Conservation (phyloP, 2,888 invertebrate species). For the Mythimna lalbum region DNA sequence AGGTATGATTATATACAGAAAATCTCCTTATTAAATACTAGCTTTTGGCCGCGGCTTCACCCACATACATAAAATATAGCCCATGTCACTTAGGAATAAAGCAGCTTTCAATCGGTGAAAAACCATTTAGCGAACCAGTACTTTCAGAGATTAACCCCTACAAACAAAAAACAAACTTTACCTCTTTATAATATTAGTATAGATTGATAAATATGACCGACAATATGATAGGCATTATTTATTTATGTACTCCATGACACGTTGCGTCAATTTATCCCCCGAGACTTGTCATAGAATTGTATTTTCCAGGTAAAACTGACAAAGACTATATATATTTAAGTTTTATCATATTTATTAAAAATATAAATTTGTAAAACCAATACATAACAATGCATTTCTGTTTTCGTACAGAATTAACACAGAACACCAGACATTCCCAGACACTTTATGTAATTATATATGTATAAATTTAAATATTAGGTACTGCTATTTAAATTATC, state of each 20-base stretch:
- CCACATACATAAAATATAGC: too few relatives aligned
- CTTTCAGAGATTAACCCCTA: too few relatives aligned
- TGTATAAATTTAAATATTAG: too few relatives aligned
- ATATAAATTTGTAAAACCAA: background rate
- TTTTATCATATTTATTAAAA: conserved; percentile 2
- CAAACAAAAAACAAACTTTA: too few relatives aligned
- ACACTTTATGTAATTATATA: background rate
- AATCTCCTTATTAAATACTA: background rate
- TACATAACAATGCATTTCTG: conserved; percentile 27
- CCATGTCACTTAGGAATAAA: too few relatives aligned
- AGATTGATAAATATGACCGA: background rate
- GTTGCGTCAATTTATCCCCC: background rate
- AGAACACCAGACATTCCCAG: background rate
- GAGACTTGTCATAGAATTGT: background rate
- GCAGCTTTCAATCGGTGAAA: too few relatives aligned
- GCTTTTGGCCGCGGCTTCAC: too few relatives aligned
- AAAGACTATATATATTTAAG: background rate
- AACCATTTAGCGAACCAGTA: too few relatives aligned
- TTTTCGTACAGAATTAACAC: background rate
- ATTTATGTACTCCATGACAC: background rate
- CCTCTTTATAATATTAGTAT: too few relatives aligned
- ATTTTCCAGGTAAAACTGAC: background rate
- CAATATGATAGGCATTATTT: background rate
- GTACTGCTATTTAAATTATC: too few relatives aligned
- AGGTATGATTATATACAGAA: background rate